Evolutionary conservation across 1,140 invertebrate genomes (phyloP).

Genomic region (Bombyx mandarina): DNA sequence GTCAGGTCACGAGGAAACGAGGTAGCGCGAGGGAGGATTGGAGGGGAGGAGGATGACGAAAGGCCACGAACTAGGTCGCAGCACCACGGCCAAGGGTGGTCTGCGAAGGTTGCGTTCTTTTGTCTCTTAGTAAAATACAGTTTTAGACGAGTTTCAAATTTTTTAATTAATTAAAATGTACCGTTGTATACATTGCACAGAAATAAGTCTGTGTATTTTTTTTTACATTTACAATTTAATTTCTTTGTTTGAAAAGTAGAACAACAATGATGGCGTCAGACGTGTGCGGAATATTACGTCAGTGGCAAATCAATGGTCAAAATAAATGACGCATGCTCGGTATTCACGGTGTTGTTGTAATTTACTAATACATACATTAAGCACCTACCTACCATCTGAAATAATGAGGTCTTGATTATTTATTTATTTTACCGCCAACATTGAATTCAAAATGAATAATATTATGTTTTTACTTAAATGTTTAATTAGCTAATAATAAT

Average conservation of each 20-base stretch:
- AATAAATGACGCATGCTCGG: slow-evolving; percentile 1
- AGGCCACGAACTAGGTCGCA: slow-evolving; percentile 47
- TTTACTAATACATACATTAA: too few species aligned
- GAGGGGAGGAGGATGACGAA: slow-evolving; percentile 15
- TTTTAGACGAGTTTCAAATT: too few species aligned
- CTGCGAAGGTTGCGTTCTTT: slow-evolving; percentile 58
- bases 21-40: slow-evolving; percentile 7
- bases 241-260: not conserved
- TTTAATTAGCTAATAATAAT: too few species aligned
- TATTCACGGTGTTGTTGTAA: too few species aligned
- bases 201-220: not conserved
- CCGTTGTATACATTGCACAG: too few species aligned
- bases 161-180: too few species aligned
- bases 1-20: slow-evolving; percentile 48
- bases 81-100: slow-evolving; percentile 66
- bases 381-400: too few species aligned
- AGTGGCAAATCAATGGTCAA: not conserved
- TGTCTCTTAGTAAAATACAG: slow-evolving; percentile 20
- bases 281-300: not conserved
- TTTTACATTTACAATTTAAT: not conserved
- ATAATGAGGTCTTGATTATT: too few species aligned
- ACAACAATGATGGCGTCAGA: too few species aligned
- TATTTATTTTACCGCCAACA: too few species aligned
- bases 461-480: too few species aligned
- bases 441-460: too few species aligned